Evolutionary conservation across 1,140 invertebrate species (phyloP), one percentile per base, ranked within the genome.

Genomic region (Neodiprion virginianus): DNA sequence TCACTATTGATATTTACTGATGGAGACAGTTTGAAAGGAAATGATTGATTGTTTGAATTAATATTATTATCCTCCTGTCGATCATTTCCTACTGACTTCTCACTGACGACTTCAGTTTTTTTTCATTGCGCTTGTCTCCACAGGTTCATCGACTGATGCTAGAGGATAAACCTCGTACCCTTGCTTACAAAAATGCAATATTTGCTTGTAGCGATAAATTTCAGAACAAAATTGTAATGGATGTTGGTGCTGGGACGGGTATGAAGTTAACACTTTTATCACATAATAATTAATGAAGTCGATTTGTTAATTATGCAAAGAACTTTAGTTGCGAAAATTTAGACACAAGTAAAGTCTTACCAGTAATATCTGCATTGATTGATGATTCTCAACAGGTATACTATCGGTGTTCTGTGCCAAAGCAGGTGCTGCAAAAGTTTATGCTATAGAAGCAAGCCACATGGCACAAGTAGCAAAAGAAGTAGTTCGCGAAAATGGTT

Each of bases 341-440:
- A 76, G 76, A 76, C 11, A 73, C 72, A 69, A 48, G n/a, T 48
- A 1, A 47, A 40, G 28, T 40, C 5, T 40, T 40, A 40, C 28
- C 28, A 5, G 28, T 40, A 40, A 40, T 40, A 53, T 21, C 12
- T 48, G 14, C 21, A 23, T 14, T 78, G 1, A 48, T 14, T 71
- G 48, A 68, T 75, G 69, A 75, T 72, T 9, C 75, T 76, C 80
- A 80, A 65, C 91, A 79, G 96, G 97, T 23, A 98, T 99, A 82
- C 89, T 99, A 14, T 98, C 97, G 48, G 94, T 99, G 91, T 99
- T 99, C 91, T 95, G 95, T 83, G 97, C 97, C 21, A 93, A 97
- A 84, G 96, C 97, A 71, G 98, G 97, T 23, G 97, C 98, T 7
- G 91, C 91, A 61, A 94, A 92, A 87, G 97, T 99, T 1, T 96